Percentiles rank a stretch among this genome's conserved stretches.
Conservation (phyloP, 2,113 vertebrate species). For the Crotophaga sulcirostris region DNA sequence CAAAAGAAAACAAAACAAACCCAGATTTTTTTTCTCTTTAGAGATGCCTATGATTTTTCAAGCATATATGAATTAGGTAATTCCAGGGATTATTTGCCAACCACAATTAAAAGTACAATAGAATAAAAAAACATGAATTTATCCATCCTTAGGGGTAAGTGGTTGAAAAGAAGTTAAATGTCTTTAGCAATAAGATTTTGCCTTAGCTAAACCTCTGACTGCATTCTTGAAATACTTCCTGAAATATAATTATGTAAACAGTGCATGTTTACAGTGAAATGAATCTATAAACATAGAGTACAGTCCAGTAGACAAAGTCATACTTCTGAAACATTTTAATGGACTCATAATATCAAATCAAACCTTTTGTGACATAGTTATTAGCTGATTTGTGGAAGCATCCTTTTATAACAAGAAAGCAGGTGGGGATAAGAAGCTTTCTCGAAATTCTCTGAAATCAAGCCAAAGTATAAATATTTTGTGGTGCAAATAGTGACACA, state of each 20-base stretch:
- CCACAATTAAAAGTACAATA: not conserved
- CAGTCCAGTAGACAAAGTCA: not conserved
- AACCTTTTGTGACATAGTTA: not conserved
- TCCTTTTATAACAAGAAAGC: not conserved
- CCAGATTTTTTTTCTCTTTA: not conserved
- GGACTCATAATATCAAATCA: not conserved
- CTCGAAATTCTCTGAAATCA: not conserved
- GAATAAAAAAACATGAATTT: not conserved
- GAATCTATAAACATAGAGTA: not conserved
- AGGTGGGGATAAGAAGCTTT: not conserved
- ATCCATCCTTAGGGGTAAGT: not conserved
- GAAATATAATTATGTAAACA: not conserved
- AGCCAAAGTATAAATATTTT: not conserved
- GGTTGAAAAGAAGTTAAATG: not conserved
- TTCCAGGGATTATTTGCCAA: not conserved
- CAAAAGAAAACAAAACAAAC: not conserved
- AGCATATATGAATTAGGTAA: not conserved
- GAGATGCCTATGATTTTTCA: not conserved
- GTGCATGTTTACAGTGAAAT: not conserved
- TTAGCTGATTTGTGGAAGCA: not conserved
- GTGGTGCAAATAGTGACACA: not conserved
- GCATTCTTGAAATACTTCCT: constrained; percentile 12
- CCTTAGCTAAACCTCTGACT: not conserved
- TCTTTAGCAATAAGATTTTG: not conserved
- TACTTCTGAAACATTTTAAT: not conserved